These are phyloP conservation scores for Apis cerana DNA, from an alignment of 1,140 invertebrate species.

Conservation along the genomic window DNA sequence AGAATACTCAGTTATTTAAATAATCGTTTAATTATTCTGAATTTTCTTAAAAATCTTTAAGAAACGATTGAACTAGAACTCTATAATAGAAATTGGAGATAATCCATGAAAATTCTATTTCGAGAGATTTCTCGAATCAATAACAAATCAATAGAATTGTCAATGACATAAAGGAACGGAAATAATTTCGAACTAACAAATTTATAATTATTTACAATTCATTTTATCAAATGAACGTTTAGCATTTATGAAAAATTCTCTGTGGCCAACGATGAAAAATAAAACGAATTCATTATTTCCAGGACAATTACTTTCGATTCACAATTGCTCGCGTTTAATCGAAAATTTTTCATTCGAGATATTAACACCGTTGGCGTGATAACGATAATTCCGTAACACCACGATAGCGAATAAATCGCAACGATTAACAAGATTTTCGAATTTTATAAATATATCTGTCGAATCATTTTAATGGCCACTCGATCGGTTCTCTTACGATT, in stretches of 20 bases:
- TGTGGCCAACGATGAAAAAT: no score
- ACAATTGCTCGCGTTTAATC: background rate
- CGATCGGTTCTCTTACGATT: background rate
- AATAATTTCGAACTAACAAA: slow-evolving; percentile 4
- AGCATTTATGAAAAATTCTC: no score
- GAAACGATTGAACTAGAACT: background rate
- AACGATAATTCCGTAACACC: background rate
- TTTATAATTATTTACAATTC: background rate
- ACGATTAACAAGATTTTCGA: background rate
- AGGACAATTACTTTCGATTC: background rate
- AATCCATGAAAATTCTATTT: background rate
- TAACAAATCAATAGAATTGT: background rate
- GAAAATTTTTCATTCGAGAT: background rate
- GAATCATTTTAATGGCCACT: background rate
- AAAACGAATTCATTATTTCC: no score
- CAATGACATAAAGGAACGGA: background rate
- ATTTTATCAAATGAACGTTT: no score
- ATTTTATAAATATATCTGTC: slow-evolving; percentile 4
- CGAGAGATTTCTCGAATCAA: background rate
- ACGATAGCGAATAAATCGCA: background rate
- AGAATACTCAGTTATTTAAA: no score
- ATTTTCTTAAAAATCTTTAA: no score
- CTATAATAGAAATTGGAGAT: background rate
- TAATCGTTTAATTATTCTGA: no score
- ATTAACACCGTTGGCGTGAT: background rate